Percentiles rank a stretch among this genome's conserved stretches.
phyloP scores from a whole-genome alignment of 2,797 vertebrate genomes.

The Thripadectes ignobilis region DNA sequence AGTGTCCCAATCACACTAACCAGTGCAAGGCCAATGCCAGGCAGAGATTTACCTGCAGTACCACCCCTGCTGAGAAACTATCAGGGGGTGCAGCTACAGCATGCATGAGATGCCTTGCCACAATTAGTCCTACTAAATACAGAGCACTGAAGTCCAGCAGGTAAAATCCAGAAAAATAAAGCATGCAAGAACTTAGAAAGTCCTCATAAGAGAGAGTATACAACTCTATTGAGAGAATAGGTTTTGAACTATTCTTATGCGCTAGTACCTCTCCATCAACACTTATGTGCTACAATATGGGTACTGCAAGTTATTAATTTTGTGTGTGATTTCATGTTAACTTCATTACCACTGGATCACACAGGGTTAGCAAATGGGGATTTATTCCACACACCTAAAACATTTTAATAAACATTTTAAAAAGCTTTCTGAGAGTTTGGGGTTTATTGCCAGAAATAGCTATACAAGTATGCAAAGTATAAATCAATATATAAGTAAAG shows the following conservation, averaged over 20 bases:
- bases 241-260: not conserved
- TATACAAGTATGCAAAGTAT: not conserved
- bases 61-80: rapidly evolving
- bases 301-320: not conserved
- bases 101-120: rapidly evolving
- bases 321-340: not conserved
- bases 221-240: not conserved
- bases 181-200: not conserved
- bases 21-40: not conserved
- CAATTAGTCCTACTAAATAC: not conserved
- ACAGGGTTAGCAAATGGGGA: not conserved
- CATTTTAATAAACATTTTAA: not conserved
- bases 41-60: not conserved
- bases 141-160: not conserved
- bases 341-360: not conserved
- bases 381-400: not conserved
- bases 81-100: not conserved
- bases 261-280: not conserved
- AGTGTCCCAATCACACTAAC: not conserved
- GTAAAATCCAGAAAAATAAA: not conserved
- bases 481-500: not conserved
- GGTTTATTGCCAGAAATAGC: not conserved
- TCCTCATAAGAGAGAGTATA: not conserved
- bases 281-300: not conserved
- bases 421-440: not conserved